Evolutionary conservation across 2,113 vertebrate genomes (phyloP), one percentile per base, ranked within the genome.

Genomic region (Chauna torquata): DNA sequence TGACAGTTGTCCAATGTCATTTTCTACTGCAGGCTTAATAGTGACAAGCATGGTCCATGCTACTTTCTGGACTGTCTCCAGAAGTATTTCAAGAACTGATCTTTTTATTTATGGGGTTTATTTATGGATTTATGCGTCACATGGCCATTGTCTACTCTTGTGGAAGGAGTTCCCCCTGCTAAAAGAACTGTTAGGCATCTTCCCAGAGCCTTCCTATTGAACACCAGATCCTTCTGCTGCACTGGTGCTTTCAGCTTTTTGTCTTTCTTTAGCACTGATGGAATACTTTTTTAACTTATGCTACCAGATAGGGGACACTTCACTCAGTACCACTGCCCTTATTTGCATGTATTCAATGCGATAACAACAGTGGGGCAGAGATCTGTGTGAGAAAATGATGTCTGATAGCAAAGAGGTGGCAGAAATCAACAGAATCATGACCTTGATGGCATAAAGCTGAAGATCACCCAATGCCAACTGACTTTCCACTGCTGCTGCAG

Each of bases 71-170:
- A 52, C 42, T 52, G 30, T 65, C 44, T 89, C 80, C 76, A 86
- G 45, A 78, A 86, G 50, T 40, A 61, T 94, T 75, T 92, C 24
- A 96, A 84, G 52, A 81, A 45, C 65, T 23, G 18, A 54, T 85
- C 30, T 86, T 90, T 86, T 70, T 68, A 34, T 86, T 89, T 91
- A 75, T 71, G 69, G 9, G 10, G 84, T 91, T 47, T 86, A 1
- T 77, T 80, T 77, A 45, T 82, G 54, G 34, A 54, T 94, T 89
- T 90, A 24, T 65, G 70, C 68, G 66, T 81, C n/a, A 23, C 0
- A 2, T 58, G 69, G 28, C 38, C 34, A 17, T 61, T 94, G 80
- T 93, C 34, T 87, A 28, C 65, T 69, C 49, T n/a, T 65, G 22
- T 8, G 84, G 80, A 75, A 77, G 64, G 55, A 82, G 20, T 59